These are phyloP conservation scores for Castor canadensis DNA, from an alignment of 2,113 vertebrate species.

Conservation along the genomic window DNA sequence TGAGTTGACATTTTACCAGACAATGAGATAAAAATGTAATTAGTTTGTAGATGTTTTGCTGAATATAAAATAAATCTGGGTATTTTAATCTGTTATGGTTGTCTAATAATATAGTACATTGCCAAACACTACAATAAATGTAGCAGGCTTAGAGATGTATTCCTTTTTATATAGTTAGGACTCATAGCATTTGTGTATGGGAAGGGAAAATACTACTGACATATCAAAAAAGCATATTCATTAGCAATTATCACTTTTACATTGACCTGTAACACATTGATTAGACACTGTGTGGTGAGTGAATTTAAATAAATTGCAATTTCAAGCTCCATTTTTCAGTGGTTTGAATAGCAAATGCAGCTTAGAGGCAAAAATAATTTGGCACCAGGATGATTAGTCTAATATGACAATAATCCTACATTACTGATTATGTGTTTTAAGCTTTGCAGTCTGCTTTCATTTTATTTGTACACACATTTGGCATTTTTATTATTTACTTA, in stretches of 20 bases:
- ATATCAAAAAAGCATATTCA: neutral
- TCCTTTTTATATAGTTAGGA: neutral
- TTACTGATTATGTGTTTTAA: neutral
- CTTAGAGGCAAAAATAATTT: conserved; percentile 16
- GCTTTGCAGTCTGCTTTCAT: neutral
- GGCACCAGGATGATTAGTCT: neutral
- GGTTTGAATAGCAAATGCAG: neutral
- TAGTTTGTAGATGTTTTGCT: neutral
- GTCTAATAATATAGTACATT: neutral
- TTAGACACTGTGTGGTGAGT: neutral
- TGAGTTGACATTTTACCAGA: neutral
- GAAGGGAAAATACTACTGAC: neutral
- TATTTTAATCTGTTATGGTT: neutral
- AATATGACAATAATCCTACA: neutral
- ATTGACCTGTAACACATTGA: neutral
- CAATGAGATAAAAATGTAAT: neutral
- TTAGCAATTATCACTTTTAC: neutral
- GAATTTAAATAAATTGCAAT: too few relatives aligned
- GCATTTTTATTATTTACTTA: neutral
- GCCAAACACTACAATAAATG: neutral
- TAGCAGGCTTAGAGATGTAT: neutral
- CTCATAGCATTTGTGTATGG: neutral
- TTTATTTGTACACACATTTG: neutral
- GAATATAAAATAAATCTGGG: neutral
- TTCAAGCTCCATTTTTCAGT: neutral